Percentiles rank a stretch among this genome's conserved stretches.
Evolutionary conservation across 2,113 vertebrate genomes (phyloP).

Genomic region (Gasterosteus aculeatus): DNA sequence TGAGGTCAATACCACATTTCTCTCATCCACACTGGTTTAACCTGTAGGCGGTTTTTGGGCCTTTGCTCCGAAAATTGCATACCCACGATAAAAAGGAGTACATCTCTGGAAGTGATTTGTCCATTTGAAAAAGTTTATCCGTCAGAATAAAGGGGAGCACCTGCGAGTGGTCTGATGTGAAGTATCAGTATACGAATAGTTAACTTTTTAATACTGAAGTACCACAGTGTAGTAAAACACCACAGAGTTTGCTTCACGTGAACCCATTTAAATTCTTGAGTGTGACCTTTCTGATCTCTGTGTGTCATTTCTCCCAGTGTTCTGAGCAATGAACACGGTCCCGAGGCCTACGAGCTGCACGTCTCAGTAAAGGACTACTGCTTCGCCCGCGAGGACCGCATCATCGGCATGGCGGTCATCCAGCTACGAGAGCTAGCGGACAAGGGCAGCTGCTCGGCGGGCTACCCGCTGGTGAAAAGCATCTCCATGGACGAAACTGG

Average conservation of each 20-base stretch:
- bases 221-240: background rate
- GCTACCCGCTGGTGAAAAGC: slow-evolving; percentile 89
- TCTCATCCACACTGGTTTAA: background rate
- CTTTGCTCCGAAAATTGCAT: too few species aligned
- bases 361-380: slow-evolving; percentile 98
- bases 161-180: too few species aligned
- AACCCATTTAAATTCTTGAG: background rate
- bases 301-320: slow-evolving; percentile 75
- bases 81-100: too few species aligned
- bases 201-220: background rate
- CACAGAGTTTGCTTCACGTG: background rate
- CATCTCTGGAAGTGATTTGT: too few species aligned
- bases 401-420: slow-evolving; percentile 94
- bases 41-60: too few species aligned
- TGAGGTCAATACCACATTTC: background rate
- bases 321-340: slow-evolving; percentile 89
- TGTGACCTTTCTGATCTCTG: background rate
- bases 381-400: slow-evolving; percentile 94
- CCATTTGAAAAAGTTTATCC: too few species aligned
- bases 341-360: slow-evolving; percentile 91
- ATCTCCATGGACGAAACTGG: slow-evolving; percentile 92
- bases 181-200: background rate
- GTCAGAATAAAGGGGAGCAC: too few species aligned
- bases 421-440: slow-evolving; percentile 88
- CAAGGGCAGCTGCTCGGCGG: slow-evolving; percentile 83